These are phyloP conservation scores for Zygogramma bicolorata DNA, from an alignment of 2,888 invertebrate species.

Conservation along the genomic window DNA sequence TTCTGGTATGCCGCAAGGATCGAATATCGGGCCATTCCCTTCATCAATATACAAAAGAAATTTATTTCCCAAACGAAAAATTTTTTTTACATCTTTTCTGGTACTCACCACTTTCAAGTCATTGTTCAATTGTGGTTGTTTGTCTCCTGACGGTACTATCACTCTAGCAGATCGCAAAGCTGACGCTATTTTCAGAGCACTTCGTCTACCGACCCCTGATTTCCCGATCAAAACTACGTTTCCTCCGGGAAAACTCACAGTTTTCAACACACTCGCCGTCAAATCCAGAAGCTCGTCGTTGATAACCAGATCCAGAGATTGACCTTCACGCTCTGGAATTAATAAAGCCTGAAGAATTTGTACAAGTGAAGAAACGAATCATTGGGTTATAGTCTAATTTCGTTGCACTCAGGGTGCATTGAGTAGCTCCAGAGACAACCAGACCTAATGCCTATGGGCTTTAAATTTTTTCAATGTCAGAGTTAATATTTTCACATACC, in stretches of 20 bases:
- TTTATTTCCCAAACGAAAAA: too few relatives aligned
- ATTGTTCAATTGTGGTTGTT: conserved; percentile 74
- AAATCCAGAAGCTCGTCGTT: conserved; percentile 77
- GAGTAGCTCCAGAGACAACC: background rate
- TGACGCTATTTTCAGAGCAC: conserved; percentile 81
- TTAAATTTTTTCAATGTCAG: background rate
- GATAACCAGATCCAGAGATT: conserved; percentile 72
- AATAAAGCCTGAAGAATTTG: background rate
- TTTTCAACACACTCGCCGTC: conserved; percentile 74
- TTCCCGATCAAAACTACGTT: conserved; percentile 80
- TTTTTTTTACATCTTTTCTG: background rate
- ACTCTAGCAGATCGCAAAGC: conserved; percentile 78
- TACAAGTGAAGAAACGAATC: too few relatives aligned
- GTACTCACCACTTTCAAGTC: conserved; percentile 74
- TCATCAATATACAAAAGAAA: background rate
- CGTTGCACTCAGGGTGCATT: too few relatives aligned
- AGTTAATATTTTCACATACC: conserved; percentile 67
- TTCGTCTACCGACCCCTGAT: conserved; percentile 85
- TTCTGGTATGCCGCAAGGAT: background rate
- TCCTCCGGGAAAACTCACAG: conserved; percentile 73
- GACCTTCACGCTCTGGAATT: conserved; percentile 72
- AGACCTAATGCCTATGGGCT: too few relatives aligned
- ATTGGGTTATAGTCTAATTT: too few relatives aligned
- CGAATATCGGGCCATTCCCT: background rate
- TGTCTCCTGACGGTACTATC: conserved; percentile 61